Base-by-base conservation (phyloP, 1,140 invertebrate species). In the Anagrus nilaparvatae region DNA sequence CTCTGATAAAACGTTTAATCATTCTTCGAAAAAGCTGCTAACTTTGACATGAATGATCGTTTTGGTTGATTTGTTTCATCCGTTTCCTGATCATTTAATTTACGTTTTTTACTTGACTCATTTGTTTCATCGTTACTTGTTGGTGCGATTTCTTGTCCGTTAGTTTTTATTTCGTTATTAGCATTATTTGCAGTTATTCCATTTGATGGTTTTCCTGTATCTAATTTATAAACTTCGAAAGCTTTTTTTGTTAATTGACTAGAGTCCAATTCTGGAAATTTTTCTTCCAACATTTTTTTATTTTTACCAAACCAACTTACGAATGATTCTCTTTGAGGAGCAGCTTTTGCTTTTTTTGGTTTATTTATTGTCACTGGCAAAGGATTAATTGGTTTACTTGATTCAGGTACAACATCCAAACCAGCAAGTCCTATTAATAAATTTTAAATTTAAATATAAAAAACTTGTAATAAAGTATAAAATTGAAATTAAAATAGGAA, bases 291-390 rank as follows among this genome's bases (percentile, higher is more conserved):
- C 5, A 53, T 49, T 5, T 61, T 39, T 47, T 74, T 77, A 46
- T 76, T 74, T 42, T 69, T 65, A 3, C 60, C 56, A 36, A 69
- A 76, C 77, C 76, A 80, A 19, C 63, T 60, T 3, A 75, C 55
- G 44, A 79, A 79, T 6, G 66, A 69, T 29, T 56, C 53, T 44
- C 59, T 63, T 19, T 55, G 54, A 10, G 43, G 17, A 10, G 18
- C 6, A 40, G 28, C 35, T 40, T 51, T 59, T 21, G 40, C 13
- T 40, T 51, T 51, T 38, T 50, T 50, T n/a, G 48, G 5, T 41
- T 52, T 53, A 32, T 43, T 17, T 32, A 40, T 21, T 19, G 43
- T 28, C 5, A 43, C 8, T 13, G 39, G 4, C 24, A 44, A 36
- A 18, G 44, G 21, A 28, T 39, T 27, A 16, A 40, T 43, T 7